Percentiles rank a stretch among this genome's conserved stretches.
Evolutionary conservation across 1,140 invertebrate species (phyloP).

Genomic region (Bombus picipes): DNA sequence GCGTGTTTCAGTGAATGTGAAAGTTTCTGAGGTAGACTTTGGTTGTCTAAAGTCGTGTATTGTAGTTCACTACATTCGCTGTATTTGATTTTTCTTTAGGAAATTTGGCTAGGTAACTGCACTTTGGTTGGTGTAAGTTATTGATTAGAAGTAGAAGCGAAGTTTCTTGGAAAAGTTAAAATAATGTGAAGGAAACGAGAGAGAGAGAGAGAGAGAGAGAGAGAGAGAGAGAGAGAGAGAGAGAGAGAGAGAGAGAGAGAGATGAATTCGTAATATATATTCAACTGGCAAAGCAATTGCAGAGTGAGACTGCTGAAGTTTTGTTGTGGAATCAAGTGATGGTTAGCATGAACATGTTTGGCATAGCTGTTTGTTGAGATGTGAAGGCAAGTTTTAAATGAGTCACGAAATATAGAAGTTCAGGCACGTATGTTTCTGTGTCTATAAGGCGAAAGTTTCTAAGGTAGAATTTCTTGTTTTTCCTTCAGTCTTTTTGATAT

Average conservation of each 20-base stretch:
- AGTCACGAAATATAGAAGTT: background rate
- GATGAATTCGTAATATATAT: background rate
- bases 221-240: background rate
- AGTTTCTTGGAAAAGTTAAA: too few species aligned
- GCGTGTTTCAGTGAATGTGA: too few species aligned
- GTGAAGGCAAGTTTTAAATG: background rate
- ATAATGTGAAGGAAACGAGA: background rate
- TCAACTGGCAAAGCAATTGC: background rate
- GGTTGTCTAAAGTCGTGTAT: too few species aligned
- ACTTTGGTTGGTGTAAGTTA: too few species aligned
- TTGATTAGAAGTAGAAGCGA: too few species aligned
- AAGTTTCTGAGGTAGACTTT: too few species aligned
- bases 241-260: background rate
- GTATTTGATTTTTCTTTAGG: too few species aligned
- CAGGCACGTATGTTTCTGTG: background rate
- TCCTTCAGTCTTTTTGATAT: background rate
- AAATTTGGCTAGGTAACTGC: too few species aligned
- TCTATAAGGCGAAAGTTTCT: background rate
- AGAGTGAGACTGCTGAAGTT: background rate
- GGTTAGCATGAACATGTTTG: background rate
- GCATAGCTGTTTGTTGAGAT: background rate
- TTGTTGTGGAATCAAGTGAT: background rate
- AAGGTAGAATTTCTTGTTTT: background rate
- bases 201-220: background rate
- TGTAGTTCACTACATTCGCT: too few species aligned